Evolutionary conservation across 1,140 invertebrate species (phyloP).

Genomic region (Drepana arcuata): DNA sequence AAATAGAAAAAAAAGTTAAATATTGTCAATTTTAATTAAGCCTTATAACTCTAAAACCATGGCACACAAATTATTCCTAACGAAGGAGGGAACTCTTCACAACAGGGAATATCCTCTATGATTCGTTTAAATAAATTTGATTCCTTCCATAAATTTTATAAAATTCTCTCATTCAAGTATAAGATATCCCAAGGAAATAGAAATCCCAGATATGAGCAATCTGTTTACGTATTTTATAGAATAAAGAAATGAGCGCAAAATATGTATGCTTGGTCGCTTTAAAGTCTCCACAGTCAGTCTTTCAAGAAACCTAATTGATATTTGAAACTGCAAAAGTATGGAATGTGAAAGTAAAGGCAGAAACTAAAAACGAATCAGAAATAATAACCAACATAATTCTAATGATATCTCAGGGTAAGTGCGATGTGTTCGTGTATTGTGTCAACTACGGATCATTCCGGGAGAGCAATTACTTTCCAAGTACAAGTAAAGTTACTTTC

Average conservation of each 20-base stretch:
- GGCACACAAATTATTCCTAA: slow-evolving; percentile 64
- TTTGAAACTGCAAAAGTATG: slow-evolving; percentile 45
- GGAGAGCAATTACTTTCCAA: slow-evolving; percentile 33
- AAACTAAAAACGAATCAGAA: slow-evolving; percentile 16
- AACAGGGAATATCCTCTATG: slow-evolving; percentile 36
- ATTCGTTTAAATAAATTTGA: slow-evolving; percentile 19
- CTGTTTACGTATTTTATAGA: slow-evolving; percentile 47
- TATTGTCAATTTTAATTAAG: slow-evolving; percentile 57
- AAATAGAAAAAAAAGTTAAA: slow-evolving; percentile 29
- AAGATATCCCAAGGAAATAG: slow-evolving; percentile 21
- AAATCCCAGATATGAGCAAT: slow-evolving; percentile 51
- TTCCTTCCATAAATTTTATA: slow-evolving; percentile 4
- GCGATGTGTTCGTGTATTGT: slow-evolving; percentile 4
- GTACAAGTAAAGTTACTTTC: slow-evolving; percentile 20
- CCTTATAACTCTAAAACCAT: slow-evolving; percentile 54
- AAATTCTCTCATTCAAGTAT: slow-evolving; percentile 20
- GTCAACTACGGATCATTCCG: slow-evolving; percentile 25
- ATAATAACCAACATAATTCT: slow-evolving; percentile 27
- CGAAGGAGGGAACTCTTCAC: slow-evolving; percentile 62
- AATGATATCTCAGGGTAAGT: slow-evolving; percentile 13
- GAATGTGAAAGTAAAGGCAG: slow-evolving; percentile 45
- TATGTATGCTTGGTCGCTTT: slow-evolving; percentile 39
- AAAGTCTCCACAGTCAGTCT: slow-evolving; percentile 58
- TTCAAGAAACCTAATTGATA: slow-evolving; percentile 55
- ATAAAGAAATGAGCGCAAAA: slow-evolving; percentile 28